phyloP scores from a whole-genome alignment of 2,113 vertebrate genomes.

The Sorex araneus region DNA sequence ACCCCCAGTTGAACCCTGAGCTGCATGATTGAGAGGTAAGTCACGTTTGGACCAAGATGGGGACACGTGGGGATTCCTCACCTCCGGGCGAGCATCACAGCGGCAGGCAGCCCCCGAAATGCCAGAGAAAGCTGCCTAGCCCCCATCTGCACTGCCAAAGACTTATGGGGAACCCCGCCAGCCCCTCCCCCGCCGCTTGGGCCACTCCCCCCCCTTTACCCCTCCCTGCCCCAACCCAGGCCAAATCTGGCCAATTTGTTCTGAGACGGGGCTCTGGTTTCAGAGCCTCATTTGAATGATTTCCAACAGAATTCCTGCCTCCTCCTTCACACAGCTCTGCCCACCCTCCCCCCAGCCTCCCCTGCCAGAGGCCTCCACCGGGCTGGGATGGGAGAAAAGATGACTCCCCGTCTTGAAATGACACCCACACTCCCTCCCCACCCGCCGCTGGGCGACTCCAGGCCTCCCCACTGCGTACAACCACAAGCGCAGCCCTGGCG shows the following conservation, averaged over 20 bases:
- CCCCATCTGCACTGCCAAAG: too few species aligned
- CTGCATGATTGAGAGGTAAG: too few species aligned
- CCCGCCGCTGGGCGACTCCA: neutral
- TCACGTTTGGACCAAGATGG: too few species aligned
- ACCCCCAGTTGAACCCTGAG: too few species aligned
- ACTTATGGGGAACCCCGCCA: too few species aligned
- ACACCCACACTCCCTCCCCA: neutral
- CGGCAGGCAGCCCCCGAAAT: too few species aligned
- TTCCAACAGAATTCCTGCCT: conserved; percentile 85
- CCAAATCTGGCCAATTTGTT: conserved; percentile 84
- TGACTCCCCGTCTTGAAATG: neutral
- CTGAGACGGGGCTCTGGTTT: conserved; percentile 84
- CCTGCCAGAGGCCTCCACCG: conserved; percentile 21
- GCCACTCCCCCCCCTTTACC: neutral
- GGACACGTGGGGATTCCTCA: too few species aligned
- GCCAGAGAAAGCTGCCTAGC: neutral
- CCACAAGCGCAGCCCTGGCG: neutral
- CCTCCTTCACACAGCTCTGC: conserved; percentile 64
- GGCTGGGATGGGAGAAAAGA: neutral
- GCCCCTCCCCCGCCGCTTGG: too few species aligned
- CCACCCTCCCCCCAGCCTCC: conserved; percentile 68
- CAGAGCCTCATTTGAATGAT: conserved; percentile 86
- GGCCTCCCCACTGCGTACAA: neutral
- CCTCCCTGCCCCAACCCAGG: conserved; percentile 50
- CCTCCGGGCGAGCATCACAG: too few species aligned